These are phyloP conservation scores for Agrochola lota DNA, from an alignment of 2,888 invertebrate species.

Conservation along the genomic window DNA sequence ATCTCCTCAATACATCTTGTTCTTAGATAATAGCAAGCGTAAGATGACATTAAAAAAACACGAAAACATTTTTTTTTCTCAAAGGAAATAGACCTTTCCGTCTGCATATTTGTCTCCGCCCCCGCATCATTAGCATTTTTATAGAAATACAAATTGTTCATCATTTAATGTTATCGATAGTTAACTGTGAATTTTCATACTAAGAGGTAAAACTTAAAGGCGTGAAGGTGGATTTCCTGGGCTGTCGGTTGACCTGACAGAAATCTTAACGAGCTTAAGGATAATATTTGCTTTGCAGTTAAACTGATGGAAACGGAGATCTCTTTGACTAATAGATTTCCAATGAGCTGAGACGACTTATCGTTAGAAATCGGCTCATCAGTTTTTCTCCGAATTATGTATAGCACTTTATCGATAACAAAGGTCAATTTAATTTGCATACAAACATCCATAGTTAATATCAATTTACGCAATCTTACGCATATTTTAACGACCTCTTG, in stretches of 20 bases:
- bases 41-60: constrained; percentile 20
- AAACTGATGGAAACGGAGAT: constrained; percentile 4
- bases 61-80: constrained; percentile 14
- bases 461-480: constrained; percentile 42
- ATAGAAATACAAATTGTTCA: constrained; percentile 35
- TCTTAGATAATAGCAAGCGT: constrained; percentile 56
- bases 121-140: constrained; percentile 31
- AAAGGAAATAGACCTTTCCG: constrained; percentile 11
- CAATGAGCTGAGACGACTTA: constrained; percentile 24
- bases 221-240: neutral
- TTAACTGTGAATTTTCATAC: constrained; percentile 15
- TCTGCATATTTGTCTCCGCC: constrained; percentile 34
- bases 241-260: neutral
- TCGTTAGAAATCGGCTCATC: constrained; percentile 48
- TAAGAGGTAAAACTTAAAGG: neutral
- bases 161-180: constrained; percentile 16
- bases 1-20: constrained; percentile 30
- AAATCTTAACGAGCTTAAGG: constrained; percentile 23
- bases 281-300: constrained; percentile 34
- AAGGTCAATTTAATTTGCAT: constrained; percentile 70
- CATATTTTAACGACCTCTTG: constrained; percentile 31
- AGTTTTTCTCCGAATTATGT: constrained; percentile 37
- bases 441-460: constrained; percentile 57
- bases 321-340: constrained; percentile 43
- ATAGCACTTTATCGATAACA: constrained; percentile 46